Base-by-base conservation (phyloP, 2,797 vertebrate genomes). In the Paratrypauchen microcephalus region DNA sequence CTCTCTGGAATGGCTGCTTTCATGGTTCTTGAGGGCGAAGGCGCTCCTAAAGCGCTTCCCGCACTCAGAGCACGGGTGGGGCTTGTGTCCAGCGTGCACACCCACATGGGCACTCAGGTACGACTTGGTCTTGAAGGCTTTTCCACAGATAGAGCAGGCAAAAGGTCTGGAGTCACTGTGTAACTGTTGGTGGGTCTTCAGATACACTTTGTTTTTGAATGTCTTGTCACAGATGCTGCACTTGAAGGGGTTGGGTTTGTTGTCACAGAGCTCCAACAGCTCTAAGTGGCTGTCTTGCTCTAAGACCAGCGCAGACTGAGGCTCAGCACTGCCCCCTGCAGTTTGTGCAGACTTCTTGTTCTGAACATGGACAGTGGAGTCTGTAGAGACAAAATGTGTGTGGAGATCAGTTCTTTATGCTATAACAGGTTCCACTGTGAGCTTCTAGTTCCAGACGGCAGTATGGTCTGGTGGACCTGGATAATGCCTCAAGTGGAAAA, bases 221-320 rank as follows among this genome's bases (percentile, higher is more conserved):
- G 16, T 77, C 83, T 84, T 91, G 39, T 85, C 76, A 2, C 91
- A 92, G 54, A 79, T 66, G 11, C 62, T 65, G 58, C 91, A 92
- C 45, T 7, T 28, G 65, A 86, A 87, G 13, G 60, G 9, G 0
- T 69, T 19, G 0, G 45, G 6, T 5, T 80, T 87, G 71, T 52
- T 85, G 78, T 91, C 86, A 50, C 90, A 77, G 30, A 90, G 87
- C 5, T 83, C 82, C 76, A 88, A 76, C 56, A 87, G 0, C 82
- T 88, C 86, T 0, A 86, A 73, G 0, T 58, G 59, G 0, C 54
- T 26, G 0, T 64, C 8, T 0, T 63, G 89, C 47, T 52, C 24
- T 54, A 89, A 91, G 70, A 64, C 9, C 3, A 84, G 78, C 0
- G 70, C 73, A 57, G 73, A 54, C 67, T 76, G 82, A 88, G 88